phyloP scores from a whole-genome alignment of 2,113 vertebrate genomes.

The Spilogale gracilis region DNA sequence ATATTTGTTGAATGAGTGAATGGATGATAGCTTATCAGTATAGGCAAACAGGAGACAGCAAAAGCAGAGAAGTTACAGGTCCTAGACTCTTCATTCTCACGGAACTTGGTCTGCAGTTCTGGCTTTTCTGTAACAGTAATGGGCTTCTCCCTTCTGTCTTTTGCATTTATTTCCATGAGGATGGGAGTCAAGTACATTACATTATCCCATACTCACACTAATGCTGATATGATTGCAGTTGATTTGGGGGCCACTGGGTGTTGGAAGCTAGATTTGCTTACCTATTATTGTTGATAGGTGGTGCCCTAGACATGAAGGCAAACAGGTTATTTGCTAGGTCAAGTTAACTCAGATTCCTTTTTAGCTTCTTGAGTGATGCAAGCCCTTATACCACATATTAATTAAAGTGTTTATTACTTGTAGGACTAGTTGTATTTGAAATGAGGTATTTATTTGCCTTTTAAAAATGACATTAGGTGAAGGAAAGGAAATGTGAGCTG shows the following conservation, averaged over 20 bases:
- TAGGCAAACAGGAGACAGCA: neutral
- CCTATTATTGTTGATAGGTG: slow-evolving; percentile 19
- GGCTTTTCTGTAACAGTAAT: slow-evolving; percentile 5
- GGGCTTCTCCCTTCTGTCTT: neutral
- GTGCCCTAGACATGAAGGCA: slow-evolving; percentile 5
- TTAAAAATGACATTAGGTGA: neutral
- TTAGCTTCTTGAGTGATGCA: slow-evolving; percentile 49
- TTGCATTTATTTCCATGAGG: slow-evolving; percentile 11
- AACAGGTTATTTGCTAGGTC: slow-evolving; percentile 63
- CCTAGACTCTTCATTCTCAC: neutral
- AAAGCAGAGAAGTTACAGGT: neutral
- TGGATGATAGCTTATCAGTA: neutral
- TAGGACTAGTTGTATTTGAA: slow-evolving; percentile 59
- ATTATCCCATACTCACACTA: neutral
- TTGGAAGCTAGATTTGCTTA: slow-evolving; percentile 56
- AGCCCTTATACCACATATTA: slow-evolving; percentile 40
- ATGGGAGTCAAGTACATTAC: neutral
- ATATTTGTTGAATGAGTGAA: neutral
- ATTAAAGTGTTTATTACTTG: slow-evolving; percentile 62
- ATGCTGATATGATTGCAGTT: neutral
- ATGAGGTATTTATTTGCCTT: slow-evolving; percentile 47
- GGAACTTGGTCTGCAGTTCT: neutral
- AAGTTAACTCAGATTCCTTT: slow-evolving; percentile 63
- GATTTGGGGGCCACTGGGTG: neutral
- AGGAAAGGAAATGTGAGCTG: no score